These are phyloP conservation scores for Cercopithecus mitis DNA, from an alignment of 2,797 vertebrate genomes.

Conservation along the genomic window DNA sequence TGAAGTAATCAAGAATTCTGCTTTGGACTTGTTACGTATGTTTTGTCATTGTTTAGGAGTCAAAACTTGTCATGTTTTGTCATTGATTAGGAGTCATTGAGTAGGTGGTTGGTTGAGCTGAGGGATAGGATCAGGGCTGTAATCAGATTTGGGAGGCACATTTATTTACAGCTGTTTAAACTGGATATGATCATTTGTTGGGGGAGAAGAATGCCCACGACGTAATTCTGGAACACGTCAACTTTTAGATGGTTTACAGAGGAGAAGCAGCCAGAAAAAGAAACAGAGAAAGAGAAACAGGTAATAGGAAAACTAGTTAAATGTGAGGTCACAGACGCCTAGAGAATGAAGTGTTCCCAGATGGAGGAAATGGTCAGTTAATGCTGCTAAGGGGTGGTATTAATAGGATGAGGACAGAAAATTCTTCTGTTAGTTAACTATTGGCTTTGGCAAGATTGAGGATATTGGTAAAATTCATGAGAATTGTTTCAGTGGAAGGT, in stretches of 20 bases:
- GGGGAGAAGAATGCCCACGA: not conserved
- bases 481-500: slow-evolving; percentile 27
- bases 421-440: not conserved
- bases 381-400: not conserved
- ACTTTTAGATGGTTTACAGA: slow-evolving; percentile 22
- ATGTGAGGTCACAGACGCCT: not conserved
- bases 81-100: not conserved
- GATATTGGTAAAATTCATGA: not conserved
- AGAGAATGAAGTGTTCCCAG: slow-evolving; percentile 11
- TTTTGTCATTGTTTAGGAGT: not conserved
- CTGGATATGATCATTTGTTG: not conserved
- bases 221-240: not conserved
- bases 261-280: not conserved
- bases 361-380: not conserved
- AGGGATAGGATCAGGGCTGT: not conserved
- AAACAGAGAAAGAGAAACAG: not conserved
- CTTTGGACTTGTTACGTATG: not conserved
- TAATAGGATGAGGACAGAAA: not conserved
- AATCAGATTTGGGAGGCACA: not conserved
- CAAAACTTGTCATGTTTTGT: not conserved
- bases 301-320: not conserved
- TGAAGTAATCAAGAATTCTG: not conserved
- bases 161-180: slow-evolving; percentile 34
- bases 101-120: not conserved
- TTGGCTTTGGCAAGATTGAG: slow-evolving; percentile 29